Base-by-base conservation (phyloP, 1,140 invertebrate species). In the Heliothis virescens region DNA sequence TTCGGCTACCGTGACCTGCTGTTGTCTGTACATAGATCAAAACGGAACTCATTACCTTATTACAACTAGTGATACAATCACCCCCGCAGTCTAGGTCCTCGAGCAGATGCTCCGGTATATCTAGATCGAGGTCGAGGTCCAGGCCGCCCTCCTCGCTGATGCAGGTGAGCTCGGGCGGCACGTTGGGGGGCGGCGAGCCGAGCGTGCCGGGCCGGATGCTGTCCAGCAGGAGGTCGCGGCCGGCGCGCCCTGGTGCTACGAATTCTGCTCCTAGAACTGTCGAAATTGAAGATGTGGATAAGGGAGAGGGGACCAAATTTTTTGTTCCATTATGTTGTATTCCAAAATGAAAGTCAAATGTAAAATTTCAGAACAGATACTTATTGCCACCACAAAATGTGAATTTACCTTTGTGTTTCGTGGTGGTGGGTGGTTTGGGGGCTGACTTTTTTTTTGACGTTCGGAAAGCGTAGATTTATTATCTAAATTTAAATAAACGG, bases 121-220 rank as follows among this genome's bases (percentile, higher is more conserved):
- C 91, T 62, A 94, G 84, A 71, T 94, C 92, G 52, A 96, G 88
- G 93, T 98, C 97, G 95, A 98, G 97, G 87, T 98, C 97, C 1
- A 97, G 97, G 34, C 98, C 97, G 52, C 97, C 97, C 89, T 98
- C 97, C 89, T 98, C 98, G 5, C 97, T 98, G 85, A 98, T 98
- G 89, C 97, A 98, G 2, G 98, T 98, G 55, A 98, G 95, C 90
- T 98, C 97, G 0, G 96, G 96, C 82, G 97, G 93, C 65, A 92
- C 86, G 85, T 92, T 92, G 21, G 92, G 87, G 4, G 93, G 91
- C n/a, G 94, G 90, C 9, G 94, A 92, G 53, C 93, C 91, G 48
- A 94, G 83, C 74, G 91, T 90, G 73, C 94, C 90, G 0, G 91
- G 90, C 0, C 93, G 91, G 15, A 94, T 90, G 84, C 87, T 89